phyloP scores from a whole-genome alignment of 2,888 invertebrate genomes.

The Pristionchus entomophagus region DNA sequence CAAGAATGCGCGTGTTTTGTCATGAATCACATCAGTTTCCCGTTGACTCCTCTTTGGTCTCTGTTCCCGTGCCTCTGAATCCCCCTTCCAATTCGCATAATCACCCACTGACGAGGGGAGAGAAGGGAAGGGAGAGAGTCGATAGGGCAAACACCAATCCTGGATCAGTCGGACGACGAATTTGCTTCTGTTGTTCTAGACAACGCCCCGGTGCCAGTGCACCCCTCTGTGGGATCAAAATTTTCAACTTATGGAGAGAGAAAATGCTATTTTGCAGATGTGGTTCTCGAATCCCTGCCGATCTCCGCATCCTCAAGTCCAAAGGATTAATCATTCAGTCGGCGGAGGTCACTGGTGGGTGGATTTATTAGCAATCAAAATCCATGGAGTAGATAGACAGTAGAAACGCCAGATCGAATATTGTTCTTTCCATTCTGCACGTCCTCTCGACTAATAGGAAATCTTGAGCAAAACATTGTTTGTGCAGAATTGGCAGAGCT shows the following conservation, averaged over 20 bases:
- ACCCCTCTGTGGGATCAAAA: background rate
- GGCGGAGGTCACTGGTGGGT: slow-evolving; percentile 56
- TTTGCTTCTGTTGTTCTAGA: background rate
- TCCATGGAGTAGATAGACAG: background rate
- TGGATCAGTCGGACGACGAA: background rate
- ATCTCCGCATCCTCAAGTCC: slow-evolving; percentile 67
- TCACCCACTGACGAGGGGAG: background rate
- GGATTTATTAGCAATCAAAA: too few relatives aligned
- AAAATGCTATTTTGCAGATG: slow-evolving; percentile 5
- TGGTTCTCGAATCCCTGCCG: slow-evolving; percentile 68
- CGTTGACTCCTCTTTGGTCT: too few relatives aligned
- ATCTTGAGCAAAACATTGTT: too few relatives aligned
- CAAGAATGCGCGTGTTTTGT: too few relatives aligned
- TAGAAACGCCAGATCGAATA: background rate
- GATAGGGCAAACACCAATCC: background rate
- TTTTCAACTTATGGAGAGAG: too few relatives aligned
- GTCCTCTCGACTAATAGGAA: too few relatives aligned
- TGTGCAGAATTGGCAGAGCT: too few relatives aligned
- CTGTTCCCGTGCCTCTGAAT: background rate
- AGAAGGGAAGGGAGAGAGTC: background rate
- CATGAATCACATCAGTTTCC: too few relatives aligned
- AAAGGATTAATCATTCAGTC: slow-evolving; percentile 74
- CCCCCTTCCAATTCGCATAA: background rate
- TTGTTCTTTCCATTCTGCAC: too few relatives aligned
- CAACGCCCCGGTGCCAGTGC: background rate